Evolutionary conservation across 2,888 invertebrate species (phyloP), one percentile per base, ranked within the genome.

Genomic region (Ichneumoninae sp.): DNA sequence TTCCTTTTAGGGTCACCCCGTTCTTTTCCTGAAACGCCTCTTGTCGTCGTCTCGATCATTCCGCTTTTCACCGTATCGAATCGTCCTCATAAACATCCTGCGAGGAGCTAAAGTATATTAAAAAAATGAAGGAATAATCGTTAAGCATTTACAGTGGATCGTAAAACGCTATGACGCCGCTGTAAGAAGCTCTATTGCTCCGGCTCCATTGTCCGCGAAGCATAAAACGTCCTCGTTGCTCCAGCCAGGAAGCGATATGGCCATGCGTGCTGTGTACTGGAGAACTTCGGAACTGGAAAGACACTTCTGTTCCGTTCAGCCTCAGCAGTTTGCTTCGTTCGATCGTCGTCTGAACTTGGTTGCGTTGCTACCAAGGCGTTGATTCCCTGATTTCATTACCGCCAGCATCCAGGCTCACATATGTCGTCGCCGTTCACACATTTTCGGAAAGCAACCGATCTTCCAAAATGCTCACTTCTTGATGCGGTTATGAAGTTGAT

Each of bases 51-150:
- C 73, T 68, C 79, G 79, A 82, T 85, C 76, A 79, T 82, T 79
- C 79, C 75, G 76, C 50, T 81, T 73, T 69, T 77, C 52, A 26
- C 73, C 75, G 78, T 66, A 76, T 85, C 70, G 76, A 66, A 73
- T 68, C 54, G 57, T 54, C 47, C 66, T 85, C 85, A 68, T 82
- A 82, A 85, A 85, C 82, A 85, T 60, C 70, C 60, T 10, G 65
- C 66, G 70, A 52, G 60, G 40, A 79, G 71, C 40, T 57, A 68
- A 26, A 30, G 44, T 40, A 69, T 30, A 68, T 85, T 71, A 60
- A 85, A 85, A 85, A 79, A 85, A 85, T 79, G 68, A 81, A 68
- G 76, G 68, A 85, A 82, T 82, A 82, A 85, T 85, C 75, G 70
- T 60, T 47, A 63, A 66, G 83, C 70, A 82, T 79, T 85, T 63